phyloP scores from a whole-genome alignment of 1,140 invertebrate genomes.

The Dermatophagoides farinae region DNA sequence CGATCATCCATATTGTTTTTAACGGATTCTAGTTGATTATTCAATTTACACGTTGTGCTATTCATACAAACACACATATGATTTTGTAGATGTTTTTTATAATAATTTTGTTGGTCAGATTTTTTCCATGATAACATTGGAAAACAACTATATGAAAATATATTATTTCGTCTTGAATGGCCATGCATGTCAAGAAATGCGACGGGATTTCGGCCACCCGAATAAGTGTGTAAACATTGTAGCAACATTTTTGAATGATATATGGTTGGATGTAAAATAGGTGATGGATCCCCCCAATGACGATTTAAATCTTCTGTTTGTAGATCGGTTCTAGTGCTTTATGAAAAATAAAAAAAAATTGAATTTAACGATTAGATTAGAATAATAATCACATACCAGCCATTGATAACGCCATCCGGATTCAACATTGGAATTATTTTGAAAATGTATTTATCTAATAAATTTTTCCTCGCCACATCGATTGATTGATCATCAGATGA shows the following conservation, averaged over 20 bases:
- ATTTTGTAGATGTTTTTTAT: not conserved
- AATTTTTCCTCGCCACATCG: slow-evolving; percentile 26
- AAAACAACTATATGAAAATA: slow-evolving; percentile 70
- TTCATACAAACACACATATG: not conserved
- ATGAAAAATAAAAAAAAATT: slow-evolving; percentile 11
- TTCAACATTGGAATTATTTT: slow-evolving; percentile 81
- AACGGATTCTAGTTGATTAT: not conserved
- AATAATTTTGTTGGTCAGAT: slow-evolving; percentile 24
- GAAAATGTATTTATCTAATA: slow-evolving; percentile 68
- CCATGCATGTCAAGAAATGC: slow-evolving; percentile 54
- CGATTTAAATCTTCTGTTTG: slow-evolving; percentile 72
- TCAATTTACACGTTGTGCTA: not conserved
- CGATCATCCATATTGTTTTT: not conserved
- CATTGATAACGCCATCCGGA: slow-evolving; percentile 70
- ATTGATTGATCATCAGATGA: slow-evolving; percentile 25
- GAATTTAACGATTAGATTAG: not conserved
- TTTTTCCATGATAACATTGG: slow-evolving; percentile 29
- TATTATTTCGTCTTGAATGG: slow-evolving; percentile 65
- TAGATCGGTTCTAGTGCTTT: slow-evolving; percentile 67
- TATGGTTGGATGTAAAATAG: slow-evolving; percentile 54
- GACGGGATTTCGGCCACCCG: not conserved
- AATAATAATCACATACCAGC: slow-evolving; percentile 42
- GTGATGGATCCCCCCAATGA: slow-evolving; percentile 53
- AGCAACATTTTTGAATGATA: slow-evolving; percentile 55
- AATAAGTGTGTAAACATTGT: slow-evolving; percentile 9